These are phyloP conservation scores for Cuculus canorus DNA, from an alignment of 2,797 vertebrate genomes.

Conservation along the genomic window DNA sequence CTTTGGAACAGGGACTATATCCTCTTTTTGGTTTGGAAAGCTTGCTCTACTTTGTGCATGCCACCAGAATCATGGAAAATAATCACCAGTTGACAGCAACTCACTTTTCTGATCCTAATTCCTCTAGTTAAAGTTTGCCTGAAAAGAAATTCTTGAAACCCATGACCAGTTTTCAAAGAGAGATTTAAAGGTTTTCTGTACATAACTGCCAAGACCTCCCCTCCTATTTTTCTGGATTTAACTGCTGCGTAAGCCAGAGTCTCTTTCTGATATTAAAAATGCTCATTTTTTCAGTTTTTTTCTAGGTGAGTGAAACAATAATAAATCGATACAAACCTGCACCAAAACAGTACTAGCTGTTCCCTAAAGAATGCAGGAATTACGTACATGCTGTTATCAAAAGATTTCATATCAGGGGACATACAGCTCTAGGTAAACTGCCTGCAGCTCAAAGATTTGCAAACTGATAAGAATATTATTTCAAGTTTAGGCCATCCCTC, in stretches of 20 bases:
- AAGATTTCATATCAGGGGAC: neutral
- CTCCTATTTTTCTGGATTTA: neutral
- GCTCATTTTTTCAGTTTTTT: neutral
- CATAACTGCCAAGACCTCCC: neutral
- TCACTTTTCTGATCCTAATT: neutral
- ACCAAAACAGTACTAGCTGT: neutral
- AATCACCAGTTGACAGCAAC: neutral
- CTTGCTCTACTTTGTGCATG: neutral
- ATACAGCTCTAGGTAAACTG: neutral
- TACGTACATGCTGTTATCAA: neutral
- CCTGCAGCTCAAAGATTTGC: neutral
- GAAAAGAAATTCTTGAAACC: neutral
- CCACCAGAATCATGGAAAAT: neutral
- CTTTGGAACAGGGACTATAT: neutral
- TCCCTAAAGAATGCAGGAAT: neutral
- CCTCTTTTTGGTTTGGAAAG: conserved; percentile 5
- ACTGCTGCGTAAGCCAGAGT: neutral
- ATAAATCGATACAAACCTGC: neutral
- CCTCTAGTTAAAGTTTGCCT: neutral
- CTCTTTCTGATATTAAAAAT: neutral
- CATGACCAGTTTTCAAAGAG: neutral
- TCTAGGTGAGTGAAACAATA: neutral
- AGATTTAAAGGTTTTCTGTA: neutral
- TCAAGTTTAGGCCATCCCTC: neutral
- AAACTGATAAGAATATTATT: neutral